Evolutionary conservation across 2,797 vertebrate genomes (phyloP).

Genomic region (Adelosebastes latens): DNA sequence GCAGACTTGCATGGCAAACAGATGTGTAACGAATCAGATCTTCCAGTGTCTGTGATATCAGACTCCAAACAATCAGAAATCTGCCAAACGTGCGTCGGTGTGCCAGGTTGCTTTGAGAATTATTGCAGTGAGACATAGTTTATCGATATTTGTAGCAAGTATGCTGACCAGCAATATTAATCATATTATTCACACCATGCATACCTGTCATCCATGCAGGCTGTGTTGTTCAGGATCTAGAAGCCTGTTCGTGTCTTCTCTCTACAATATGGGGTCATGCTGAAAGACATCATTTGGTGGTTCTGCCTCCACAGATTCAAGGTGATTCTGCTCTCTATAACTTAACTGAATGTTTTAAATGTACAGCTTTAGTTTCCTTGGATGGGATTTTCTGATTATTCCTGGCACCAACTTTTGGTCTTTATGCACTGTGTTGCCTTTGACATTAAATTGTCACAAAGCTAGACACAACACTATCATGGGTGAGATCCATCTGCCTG

Average conservation of each 20-base stretch:
- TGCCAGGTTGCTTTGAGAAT: conserved; percentile 11
- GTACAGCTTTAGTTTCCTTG: background rate
- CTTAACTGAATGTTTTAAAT: background rate
- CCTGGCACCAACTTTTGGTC: background rate
- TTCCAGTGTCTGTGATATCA: conserved; percentile 27
- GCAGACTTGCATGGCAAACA: conserved; percentile 53
- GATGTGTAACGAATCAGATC: conserved; percentile 40
- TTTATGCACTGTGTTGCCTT: background rate
- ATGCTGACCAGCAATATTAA: background rate
- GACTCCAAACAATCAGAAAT: conserved; percentile 42
- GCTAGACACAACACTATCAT: background rate
- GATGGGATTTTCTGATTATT: background rate
- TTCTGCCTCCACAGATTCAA: conserved; percentile 66
- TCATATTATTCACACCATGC: conserved; percentile 9
- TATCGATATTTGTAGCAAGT: background rate
- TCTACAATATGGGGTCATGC: conserved; percentile 54
- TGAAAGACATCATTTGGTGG: conserved; percentile 42
- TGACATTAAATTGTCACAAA: background rate
- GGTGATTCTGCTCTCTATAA: conserved; percentile 31
- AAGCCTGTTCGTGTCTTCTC: conserved; percentile 63
- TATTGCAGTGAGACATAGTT: conserved; percentile 3
- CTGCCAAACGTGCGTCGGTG: conserved; percentile 23
- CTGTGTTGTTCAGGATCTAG: conserved; percentile 57
- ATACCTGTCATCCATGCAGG: conserved; percentile 45
- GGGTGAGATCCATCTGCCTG: background rate